Percentiles rank a stretch among this genome's conserved stretches.
phyloP scores from a whole-genome alignment of 2,797 vertebrate genomes.

The Phylloscopus collybita region DNA sequence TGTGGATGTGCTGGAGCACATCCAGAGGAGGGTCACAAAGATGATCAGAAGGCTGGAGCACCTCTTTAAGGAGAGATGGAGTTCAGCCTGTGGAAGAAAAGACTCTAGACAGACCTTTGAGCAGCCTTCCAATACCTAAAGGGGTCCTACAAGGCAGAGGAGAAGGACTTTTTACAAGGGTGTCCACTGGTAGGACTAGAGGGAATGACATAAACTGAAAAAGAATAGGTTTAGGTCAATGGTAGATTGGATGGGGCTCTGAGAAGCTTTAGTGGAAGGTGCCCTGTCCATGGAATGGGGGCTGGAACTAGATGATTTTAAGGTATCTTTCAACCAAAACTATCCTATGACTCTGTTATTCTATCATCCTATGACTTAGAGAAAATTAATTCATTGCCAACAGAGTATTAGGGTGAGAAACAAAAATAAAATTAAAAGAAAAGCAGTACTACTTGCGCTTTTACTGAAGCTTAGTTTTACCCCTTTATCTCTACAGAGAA shows the following conservation, averaged over 20 bases:
- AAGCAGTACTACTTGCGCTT: not conserved
- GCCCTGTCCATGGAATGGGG: accelerated
- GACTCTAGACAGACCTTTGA: not conserved
- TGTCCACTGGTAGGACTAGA: accelerated
- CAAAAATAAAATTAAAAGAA: not conserved
- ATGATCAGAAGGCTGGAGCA: not conserved
- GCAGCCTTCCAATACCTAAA: not conserved
- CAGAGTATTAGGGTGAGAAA: not conserved
- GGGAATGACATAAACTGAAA: not conserved
- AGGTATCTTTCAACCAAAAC: not conserved
- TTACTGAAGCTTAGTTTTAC: not conserved
- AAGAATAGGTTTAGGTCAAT: not conserved
- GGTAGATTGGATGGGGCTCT: accelerated
- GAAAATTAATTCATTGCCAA: not conserved
- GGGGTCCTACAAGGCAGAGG: not conserved
- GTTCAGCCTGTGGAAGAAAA: not conserved
- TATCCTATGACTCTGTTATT: not conserved
- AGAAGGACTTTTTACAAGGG: not conserved
- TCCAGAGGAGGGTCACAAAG: not conserved
- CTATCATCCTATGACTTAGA: not conserved
- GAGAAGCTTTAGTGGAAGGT: not conserved
- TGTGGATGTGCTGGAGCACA: not conserved
- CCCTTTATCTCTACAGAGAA: accelerated
- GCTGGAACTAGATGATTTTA: not conserved
- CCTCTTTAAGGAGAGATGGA: not conserved